These are phyloP conservation scores for Zophobas morio DNA, from an alignment of 1,140 invertebrate genomes.

Conservation along the genomic window DNA sequence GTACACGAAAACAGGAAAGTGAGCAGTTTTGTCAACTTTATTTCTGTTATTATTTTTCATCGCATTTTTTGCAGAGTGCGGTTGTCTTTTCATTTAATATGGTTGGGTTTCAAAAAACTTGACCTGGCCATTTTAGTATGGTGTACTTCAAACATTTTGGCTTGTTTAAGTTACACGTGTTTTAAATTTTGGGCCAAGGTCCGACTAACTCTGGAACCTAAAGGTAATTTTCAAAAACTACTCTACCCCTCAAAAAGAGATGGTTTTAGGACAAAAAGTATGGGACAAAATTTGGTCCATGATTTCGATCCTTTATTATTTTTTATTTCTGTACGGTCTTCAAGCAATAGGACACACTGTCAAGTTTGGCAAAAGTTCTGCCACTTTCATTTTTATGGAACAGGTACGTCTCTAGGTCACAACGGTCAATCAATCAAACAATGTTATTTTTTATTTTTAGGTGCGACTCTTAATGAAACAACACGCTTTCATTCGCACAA, in stretches of 20 bases:
- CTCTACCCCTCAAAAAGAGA: constrained; percentile 33
- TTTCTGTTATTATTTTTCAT: no score
- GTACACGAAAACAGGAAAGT: no score
- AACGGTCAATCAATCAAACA: no score
- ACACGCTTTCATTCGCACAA: constrained; percentile 84
- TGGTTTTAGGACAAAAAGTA: constrained; percentile 61
- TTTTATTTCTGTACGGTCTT: constrained; percentile 62
- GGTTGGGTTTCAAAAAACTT: constrained; percentile 72
- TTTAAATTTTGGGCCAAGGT: constrained; percentile 72
- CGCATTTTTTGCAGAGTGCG: constrained; percentile 67
- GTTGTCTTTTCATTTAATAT: constrained; percentile 72
- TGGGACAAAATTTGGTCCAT: constrained; percentile 69
- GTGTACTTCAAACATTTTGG: constrained; percentile 71
- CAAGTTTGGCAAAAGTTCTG: constrained; percentile 68
- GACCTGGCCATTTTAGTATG: constrained; percentile 72
- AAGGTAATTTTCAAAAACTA: constrained; percentile 62
- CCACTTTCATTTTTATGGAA: constrained; percentile 59
- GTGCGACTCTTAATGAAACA: constrained; percentile 89
- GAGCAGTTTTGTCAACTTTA: no score
- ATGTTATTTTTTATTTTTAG: constrained; percentile 66
- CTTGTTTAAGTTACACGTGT: constrained; percentile 70
- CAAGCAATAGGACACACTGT: constrained; percentile 69
- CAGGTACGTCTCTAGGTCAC: constrained; percentile 49
- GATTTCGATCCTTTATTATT: constrained; percentile 56
- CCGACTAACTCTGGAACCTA: constrained; percentile 59